Evolutionary conservation across 2,888 invertebrate genomes (phyloP), one percentile per base, ranked within the genome.

Genomic region (Thecophora atra): DNA sequence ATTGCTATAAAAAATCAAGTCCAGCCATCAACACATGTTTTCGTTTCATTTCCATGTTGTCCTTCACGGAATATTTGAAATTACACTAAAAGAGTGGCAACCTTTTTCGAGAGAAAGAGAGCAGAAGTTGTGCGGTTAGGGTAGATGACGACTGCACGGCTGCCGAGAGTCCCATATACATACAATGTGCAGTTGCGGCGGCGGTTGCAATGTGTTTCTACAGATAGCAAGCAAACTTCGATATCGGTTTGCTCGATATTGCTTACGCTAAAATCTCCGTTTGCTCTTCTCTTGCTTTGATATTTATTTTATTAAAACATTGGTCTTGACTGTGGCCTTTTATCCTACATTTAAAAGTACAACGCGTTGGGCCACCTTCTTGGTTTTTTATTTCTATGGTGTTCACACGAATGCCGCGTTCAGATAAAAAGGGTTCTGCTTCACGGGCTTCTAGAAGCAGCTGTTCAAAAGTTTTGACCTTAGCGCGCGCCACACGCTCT

Each of bases 171-270:
- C n/a, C n/a, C n/a, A n/a, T n/a, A n/a, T n/a, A n/a, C n/a, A n/a
- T n/a, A n/a, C n/a, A n/a, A n/a, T n/a, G n/a, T n/a, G n/a, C n/a
- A n/a, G n/a, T n/a, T n/a, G n/a, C n/a, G n/a, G n/a, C n/a, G n/a
- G n/a, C n/a, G n/a, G n/a, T n/a, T n/a, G n/a, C n/a, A n/a, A n/a
- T n/a, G n/a, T n/a, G n/a, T n/a, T n/a, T n/a, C n/a, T n/a, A n/a
- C n/a, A n/a, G n/a, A n/a, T 71, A 71, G 42, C 71, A 71, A 28
- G 63, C 70, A 51, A 70, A 70, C 62, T 70, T 70, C 30, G n/a
- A n/a, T n/a, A n/a, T n/a, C n/a, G 70, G 65, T 47, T 71, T 65
- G 24, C 28, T 21, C 8, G 62, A 37, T 7, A 30, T 47, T 8
- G 65, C 30, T 17, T 47, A 21, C 44, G 60, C 51, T 21, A 51